These are phyloP conservation scores for Caenorhabditis zanzibari DNA, from an alignment of 2,888 invertebrate species.

Conservation along the genomic window DNA sequence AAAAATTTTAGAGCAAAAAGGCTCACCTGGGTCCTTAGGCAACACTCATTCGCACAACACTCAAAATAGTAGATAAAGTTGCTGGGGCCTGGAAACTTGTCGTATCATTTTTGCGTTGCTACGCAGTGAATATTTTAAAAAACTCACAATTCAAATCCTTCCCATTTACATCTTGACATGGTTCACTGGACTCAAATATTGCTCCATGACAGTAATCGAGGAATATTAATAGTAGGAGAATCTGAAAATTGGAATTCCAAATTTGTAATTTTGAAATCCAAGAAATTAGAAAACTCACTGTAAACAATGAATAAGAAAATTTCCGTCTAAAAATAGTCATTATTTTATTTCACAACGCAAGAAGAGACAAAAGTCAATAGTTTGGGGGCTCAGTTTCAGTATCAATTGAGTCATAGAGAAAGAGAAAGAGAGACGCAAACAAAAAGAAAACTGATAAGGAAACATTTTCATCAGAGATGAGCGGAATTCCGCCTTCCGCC, in stretches of 20 bases:
- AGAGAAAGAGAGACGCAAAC: not conserved
- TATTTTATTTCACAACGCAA: not conserved
- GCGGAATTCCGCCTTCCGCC: not conserved
- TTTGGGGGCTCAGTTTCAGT: not conserved
- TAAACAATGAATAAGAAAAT: not conserved
- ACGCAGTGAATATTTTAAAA: not conserved
- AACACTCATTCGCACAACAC: slow-evolving; percentile 60
- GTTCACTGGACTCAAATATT: too few species aligned
- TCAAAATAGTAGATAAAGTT: too few species aligned
- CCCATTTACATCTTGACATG: not conserved
- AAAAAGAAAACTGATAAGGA: slow-evolving; percentile 1
- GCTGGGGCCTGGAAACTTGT: too few species aligned
- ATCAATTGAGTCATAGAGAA: slow-evolving; percentile 1
- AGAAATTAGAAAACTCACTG: not conserved
- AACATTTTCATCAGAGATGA: not conserved
- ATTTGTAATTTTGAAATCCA: too few species aligned
- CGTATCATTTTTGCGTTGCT: too few species aligned
- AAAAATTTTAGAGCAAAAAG: too few species aligned
- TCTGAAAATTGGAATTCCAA: too few species aligned
- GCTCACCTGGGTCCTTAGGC: slow-evolving; percentile 56
- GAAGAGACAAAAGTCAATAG: not conserved
- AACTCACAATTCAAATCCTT: not conserved
- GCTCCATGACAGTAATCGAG: too few species aligned
- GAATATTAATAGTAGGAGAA: too few species aligned
- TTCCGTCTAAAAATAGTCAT: not conserved